phyloP scores from a whole-genome alignment of 2,113 vertebrate genomes.

The Nannospalax galili region DNA sequence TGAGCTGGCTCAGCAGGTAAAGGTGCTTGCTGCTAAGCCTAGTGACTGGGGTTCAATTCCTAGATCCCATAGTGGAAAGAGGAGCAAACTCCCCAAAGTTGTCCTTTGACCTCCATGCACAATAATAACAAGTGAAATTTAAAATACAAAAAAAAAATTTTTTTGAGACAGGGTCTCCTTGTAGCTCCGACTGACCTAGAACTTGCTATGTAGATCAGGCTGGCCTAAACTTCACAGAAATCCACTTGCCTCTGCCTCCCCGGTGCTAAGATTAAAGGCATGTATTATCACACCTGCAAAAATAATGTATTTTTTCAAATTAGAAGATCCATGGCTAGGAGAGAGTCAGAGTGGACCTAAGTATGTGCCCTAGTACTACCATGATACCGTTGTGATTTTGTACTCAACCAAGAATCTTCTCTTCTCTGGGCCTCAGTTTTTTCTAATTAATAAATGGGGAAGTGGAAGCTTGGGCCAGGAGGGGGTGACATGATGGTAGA shows the following conservation, averaged over 20 bases:
- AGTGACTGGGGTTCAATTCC: neutral
- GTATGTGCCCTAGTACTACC: neutral
- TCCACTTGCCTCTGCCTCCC: no score
- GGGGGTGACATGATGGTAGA: neutral
- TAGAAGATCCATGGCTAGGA: neutral
- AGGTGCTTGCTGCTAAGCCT: neutral
- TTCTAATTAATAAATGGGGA: neutral
- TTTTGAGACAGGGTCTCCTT: no score
- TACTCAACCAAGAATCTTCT: neutral
- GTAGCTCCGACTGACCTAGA: no score
- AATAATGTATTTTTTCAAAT: neutral
- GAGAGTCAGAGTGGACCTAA: neutral
- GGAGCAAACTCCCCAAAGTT: neutral
- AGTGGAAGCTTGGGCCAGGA: neutral
- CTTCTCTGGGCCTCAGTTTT: neutral
- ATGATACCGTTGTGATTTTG: neutral
- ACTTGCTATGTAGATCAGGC: no score
- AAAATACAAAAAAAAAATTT: no score
- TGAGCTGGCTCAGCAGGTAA: neutral
- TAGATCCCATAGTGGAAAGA: neutral
- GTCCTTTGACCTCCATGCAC: neutral
- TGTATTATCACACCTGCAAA: no score
- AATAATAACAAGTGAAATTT: no score
- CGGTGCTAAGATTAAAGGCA: no score
- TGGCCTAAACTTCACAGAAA: no score